Percentiles rank a stretch among this genome's conserved stretches.
phyloP scores from a whole-genome alignment of 2,113 vertebrate genomes.

The Nesogale talazaci region DNA sequence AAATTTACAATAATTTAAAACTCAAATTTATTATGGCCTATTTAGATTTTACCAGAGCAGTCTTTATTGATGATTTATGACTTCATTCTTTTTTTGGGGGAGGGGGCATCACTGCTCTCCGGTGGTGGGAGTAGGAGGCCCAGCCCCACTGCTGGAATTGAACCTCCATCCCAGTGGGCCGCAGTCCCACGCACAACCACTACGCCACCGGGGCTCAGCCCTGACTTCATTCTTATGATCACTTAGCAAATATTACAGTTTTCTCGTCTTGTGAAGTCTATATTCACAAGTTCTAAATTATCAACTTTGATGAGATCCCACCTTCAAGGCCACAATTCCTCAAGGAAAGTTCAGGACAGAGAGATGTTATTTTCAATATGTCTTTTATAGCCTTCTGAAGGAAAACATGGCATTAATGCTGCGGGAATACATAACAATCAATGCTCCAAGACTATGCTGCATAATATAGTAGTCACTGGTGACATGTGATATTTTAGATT shows the following conservation, averaged over 20 bases:
- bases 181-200: too few relatives aligned
- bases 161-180: too few relatives aligned
- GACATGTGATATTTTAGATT: neutral
- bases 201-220: too few relatives aligned
- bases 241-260: neutral
- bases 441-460: neutral
- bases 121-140: too few relatives aligned
- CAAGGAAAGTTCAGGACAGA: neutral
- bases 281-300: neutral
- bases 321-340: neutral
- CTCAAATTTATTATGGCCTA: neutral
- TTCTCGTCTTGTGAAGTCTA: neutral
- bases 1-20: neutral
- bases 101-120: too few relatives aligned
- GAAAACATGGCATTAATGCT: neutral
- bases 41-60: neutral
- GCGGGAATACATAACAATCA: neutral
- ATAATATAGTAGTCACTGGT: neutral
- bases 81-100: too few relatives aligned
- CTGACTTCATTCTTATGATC: too few relatives aligned
- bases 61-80: neutral
- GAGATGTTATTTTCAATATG: neutral
- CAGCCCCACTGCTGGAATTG: too few relatives aligned
- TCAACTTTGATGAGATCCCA: neutral
- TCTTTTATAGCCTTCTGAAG: neutral